Conservation (phyloP, 2,888 invertebrate genomes). For the Watsonalla cultraria region DNA sequence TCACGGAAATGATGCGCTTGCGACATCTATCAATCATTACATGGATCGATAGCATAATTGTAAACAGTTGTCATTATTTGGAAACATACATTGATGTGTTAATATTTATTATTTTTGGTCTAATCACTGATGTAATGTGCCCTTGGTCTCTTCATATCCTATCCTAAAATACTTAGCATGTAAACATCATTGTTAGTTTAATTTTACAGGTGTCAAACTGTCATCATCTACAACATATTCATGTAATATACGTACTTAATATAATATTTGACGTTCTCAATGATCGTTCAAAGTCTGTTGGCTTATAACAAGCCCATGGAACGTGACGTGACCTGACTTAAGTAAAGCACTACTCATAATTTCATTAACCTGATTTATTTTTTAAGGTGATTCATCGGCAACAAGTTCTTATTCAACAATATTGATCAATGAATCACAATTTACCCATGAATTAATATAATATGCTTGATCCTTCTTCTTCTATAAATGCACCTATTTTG, state of each 20-base stretch:
- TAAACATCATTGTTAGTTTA: not conserved
- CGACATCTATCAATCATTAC: not conserved
- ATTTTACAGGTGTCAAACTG: not conserved
- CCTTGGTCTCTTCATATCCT: not conserved
- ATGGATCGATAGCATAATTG: slow-evolving; percentile 11
- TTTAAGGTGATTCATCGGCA: too few species aligned
- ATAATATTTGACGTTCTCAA: not conserved
- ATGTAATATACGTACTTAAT: not conserved
- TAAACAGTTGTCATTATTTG: slow-evolving; percentile 18
- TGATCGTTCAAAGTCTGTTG: not conserved
- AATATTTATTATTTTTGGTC: slow-evolving; percentile 2
- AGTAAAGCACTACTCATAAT: too few species aligned
- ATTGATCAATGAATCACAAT: too few species aligned
- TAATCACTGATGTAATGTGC: not conserved
- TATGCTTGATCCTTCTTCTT: too few species aligned
- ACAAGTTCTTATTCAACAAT: too few species aligned
- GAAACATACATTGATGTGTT: slow-evolving; percentile 6
- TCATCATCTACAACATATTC: not conserved
- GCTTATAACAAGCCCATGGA: too few species aligned
- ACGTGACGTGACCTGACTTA: too few species aligned
- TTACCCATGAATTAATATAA: too few species aligned
- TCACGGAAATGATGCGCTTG: slow-evolving; percentile 8
- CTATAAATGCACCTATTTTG: too few species aligned
- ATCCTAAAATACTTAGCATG: not conserved
- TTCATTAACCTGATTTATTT: too few species aligned